A percentile compares a stretch with the other conserved stretches of the same genome.
These are phyloP conservation scores for Gallinago paraguaiae DNA, from an alignment of 2,113 vertebrate species.

Conservation along the genomic window DNA sequence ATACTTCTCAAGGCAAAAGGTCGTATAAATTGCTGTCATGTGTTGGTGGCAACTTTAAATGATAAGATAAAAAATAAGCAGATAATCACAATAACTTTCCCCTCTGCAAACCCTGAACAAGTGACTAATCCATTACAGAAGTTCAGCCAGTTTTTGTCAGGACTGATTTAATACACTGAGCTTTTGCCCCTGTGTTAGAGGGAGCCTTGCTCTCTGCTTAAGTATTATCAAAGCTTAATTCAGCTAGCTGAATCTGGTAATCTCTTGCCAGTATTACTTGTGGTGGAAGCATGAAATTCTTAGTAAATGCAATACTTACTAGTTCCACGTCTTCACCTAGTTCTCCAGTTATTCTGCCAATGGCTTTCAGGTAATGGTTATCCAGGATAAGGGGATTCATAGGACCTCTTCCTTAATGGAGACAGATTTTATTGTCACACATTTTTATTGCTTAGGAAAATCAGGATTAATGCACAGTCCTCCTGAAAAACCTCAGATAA, in stretches of 20 bases:
- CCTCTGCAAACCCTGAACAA: background rate
- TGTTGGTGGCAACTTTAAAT: background rate
- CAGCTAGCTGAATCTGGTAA: background rate
- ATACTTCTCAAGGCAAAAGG: conserved; percentile 7
- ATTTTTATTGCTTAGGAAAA: conserved; percentile 35
- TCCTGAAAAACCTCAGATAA: background rate
- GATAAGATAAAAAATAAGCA: background rate
- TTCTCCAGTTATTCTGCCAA: conserved; percentile 65
- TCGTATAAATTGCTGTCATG: background rate
- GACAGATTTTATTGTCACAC: background rate
- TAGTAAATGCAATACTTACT: conserved; percentile 60
- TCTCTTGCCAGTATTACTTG: background rate
- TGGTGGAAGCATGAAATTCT: background rate
- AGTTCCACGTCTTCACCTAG: conserved; percentile 64
- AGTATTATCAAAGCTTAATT: background rate
- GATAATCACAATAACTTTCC: background rate
- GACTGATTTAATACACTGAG: background rate
- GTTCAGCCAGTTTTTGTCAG: background rate
- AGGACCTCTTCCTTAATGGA: conserved; percentile 73
- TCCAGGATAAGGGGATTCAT: conserved; percentile 75
- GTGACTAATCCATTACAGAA: background rate
- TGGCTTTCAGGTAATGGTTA: conserved; percentile 74
- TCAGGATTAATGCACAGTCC: background rate
- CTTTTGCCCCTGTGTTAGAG: background rate
- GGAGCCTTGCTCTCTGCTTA: background rate